Conservation (phyloP, 2,113 vertebrate species). For the Melanostigma gelatinosum region DNA sequence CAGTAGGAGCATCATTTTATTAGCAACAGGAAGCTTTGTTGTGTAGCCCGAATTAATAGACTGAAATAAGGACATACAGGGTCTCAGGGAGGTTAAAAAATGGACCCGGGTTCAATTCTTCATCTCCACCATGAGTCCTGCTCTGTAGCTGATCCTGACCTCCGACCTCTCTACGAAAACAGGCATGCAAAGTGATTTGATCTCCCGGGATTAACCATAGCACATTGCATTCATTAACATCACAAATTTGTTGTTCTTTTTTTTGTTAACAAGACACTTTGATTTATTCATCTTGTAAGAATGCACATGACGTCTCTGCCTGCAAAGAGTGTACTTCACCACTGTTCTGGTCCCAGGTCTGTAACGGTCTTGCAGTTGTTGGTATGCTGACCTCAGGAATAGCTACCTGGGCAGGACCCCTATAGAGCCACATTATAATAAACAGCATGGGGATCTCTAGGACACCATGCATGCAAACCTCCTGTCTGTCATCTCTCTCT, state of each 20-base stretch:
- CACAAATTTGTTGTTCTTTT: background rate
- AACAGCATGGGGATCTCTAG: constrained; percentile 58
- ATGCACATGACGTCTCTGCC: background rate
- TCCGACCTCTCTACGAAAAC: background rate
- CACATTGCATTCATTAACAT: background rate
- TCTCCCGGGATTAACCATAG: background rate
- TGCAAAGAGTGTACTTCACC: background rate
- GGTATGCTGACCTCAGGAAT: constrained; percentile 72
- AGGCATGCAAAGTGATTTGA: background rate
- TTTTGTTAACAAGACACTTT: background rate
- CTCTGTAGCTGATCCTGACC: background rate
- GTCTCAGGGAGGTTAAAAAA: no score
- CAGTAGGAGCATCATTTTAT: background rate
- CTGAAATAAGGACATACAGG: background rate
- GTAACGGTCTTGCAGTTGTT: constrained; percentile 30
- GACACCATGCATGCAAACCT: constrained; percentile 48
- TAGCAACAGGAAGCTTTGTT: background rate
- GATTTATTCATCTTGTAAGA: background rate
- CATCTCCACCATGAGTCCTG: background rate
- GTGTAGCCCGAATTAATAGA: background rate
- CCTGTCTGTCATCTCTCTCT: constrained; percentile 30
- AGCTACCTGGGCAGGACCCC: constrained; percentile 60
- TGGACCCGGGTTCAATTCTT: background rate
- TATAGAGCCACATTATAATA: constrained; percentile 67
- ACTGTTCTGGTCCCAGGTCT: constrained; percentile 9